Percentiles rank a stretch among this genome's conserved stretches.
These are phyloP conservation scores for Sturnus vulgaris DNA, from an alignment of 2,113 vertebrate species.

Conservation along the genomic window DNA sequence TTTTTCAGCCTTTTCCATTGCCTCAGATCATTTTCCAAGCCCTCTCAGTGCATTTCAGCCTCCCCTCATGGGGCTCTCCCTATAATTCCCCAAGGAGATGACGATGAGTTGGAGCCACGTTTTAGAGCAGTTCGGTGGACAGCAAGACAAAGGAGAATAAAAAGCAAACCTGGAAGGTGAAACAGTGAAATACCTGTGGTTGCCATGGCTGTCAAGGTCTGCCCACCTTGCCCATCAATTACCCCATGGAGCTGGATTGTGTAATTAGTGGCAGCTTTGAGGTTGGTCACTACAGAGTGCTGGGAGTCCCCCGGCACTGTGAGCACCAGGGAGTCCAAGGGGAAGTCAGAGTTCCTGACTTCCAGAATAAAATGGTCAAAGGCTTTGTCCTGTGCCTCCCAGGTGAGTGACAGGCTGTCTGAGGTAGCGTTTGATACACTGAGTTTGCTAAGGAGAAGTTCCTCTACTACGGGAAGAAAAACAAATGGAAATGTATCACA, in stretches of 20 bases:
- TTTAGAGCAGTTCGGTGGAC: not conserved
- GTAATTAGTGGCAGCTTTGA: conserved; percentile 80
- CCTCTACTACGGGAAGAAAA: conserved; percentile 76
- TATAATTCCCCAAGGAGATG: not conserved
- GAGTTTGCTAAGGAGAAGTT: conserved; percentile 84
- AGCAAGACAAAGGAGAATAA: not conserved
- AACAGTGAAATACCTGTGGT: conserved; percentile 80
- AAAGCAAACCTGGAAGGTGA: not conserved
- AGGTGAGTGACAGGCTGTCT: conserved; percentile 79
- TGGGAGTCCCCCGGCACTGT: conserved; percentile 64
- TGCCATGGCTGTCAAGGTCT: conserved; percentile 73
- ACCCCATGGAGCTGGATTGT: conserved; percentile 81
- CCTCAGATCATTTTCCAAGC: not conserved
- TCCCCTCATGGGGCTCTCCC: not conserved
- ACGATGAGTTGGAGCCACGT: not conserved
- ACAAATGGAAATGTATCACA: conserved; percentile 61
- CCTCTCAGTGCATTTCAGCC: not conserved
- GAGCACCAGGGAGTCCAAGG: conserved; percentile 76
- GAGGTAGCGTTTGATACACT: conserved; percentile 83
- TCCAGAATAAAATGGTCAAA: conserved; percentile 87
- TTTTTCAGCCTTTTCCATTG: conserved; percentile 6
- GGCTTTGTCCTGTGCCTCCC: conserved; percentile 75
- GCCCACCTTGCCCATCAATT: conserved; percentile 68
- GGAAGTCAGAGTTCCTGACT: conserved; percentile 81
- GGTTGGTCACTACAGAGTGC: conserved; percentile 74